These are phyloP conservation scores for Tor tambroides DNA, from an alignment of 2,113 vertebrate genomes.

Conservation along the genomic window DNA sequence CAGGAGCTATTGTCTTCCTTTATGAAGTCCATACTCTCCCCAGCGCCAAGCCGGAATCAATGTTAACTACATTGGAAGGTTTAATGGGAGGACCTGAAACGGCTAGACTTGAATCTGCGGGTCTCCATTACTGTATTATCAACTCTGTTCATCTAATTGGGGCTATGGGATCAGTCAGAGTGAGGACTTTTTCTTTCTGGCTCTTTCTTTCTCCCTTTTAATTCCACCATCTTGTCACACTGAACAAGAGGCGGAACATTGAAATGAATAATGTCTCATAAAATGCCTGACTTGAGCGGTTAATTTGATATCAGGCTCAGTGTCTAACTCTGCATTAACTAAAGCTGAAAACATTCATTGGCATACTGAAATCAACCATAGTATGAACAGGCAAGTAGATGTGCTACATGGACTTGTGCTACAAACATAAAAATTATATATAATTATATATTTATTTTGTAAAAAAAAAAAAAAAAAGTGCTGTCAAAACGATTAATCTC, in stretches of 20 bases:
- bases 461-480: no score
- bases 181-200: slow-evolving; percentile 20
- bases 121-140: slow-evolving; percentile 64
- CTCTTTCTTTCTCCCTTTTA: slow-evolving; percentile 15
- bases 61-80: slow-evolving; percentile 63
- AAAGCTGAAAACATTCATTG: not conserved
- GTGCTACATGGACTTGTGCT: no score
- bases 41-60: slow-evolving; percentile 63
- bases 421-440: not conserved
- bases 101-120: slow-evolving; percentile 50
- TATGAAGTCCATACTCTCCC: slow-evolving; percentile 61
- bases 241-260: slow-evolving; percentile 17
- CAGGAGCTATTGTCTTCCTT: slow-evolving; percentile 58
- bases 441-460: no score
- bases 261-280: slow-evolving; percentile 48
- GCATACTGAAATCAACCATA: not conserved
- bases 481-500: no score
- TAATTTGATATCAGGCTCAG: slow-evolving; percentile 41
- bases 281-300: slow-evolving; percentile 39
- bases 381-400: not conserved
- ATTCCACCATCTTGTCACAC: slow-evolving; percentile 35
- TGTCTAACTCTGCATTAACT: slow-evolving; percentile 39
- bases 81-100: slow-evolving; percentile 52
- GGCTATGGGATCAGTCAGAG: slow-evolving; percentile 53
- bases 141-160: slow-evolving; percentile 57